Evolutionary conservation across 2,113 vertebrate genomes (phyloP).

Genomic region (Corapipo altera): DNA sequence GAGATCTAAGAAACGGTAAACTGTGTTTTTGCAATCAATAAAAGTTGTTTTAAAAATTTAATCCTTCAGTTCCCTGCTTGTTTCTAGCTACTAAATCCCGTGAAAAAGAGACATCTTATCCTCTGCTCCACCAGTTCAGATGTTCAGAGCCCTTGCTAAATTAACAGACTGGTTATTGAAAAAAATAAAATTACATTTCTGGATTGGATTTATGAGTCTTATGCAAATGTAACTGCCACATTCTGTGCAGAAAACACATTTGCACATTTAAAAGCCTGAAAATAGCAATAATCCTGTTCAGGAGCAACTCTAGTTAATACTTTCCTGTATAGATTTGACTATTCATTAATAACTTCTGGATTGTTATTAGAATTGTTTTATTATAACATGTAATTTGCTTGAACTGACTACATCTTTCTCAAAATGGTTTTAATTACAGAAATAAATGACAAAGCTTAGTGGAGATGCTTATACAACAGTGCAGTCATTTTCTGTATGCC

Average conservation of each 20-base stretch:
- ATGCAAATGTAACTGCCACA: constrained; percentile 74
- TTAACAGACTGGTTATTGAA: constrained; percentile 60
- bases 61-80: constrained; percentile 12
- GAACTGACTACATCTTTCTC: constrained; percentile 61
- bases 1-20: constrained; percentile 8
- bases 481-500: constrained; percentile 63
- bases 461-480: constrained; percentile 70
- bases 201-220: constrained; percentile 70
- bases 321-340: constrained; percentile 57
- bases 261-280: constrained; percentile 55
- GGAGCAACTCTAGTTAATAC: constrained; percentile 62
- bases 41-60: neutral
- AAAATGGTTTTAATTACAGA: constrained; percentile 75
- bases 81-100: constrained; percentile 17
- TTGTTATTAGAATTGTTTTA: constrained; percentile 70
- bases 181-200: constrained; percentile 69
- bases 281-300: constrained; percentile 60
- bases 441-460: constrained; percentile 71
- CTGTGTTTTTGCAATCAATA: neutral
- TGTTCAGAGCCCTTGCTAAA: constrained; percentile 25
- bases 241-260: constrained; percentile 62
- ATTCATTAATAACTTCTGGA: constrained; percentile 72
- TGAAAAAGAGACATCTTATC: constrained; percentile 30
- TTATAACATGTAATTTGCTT: constrained; percentile 68
- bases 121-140: constrained; percentile 21